These are phyloP conservation scores for Drosophila niveifrons DNA, from an alignment of 2,888 invertebrate genomes.

Conservation along the genomic window DNA sequence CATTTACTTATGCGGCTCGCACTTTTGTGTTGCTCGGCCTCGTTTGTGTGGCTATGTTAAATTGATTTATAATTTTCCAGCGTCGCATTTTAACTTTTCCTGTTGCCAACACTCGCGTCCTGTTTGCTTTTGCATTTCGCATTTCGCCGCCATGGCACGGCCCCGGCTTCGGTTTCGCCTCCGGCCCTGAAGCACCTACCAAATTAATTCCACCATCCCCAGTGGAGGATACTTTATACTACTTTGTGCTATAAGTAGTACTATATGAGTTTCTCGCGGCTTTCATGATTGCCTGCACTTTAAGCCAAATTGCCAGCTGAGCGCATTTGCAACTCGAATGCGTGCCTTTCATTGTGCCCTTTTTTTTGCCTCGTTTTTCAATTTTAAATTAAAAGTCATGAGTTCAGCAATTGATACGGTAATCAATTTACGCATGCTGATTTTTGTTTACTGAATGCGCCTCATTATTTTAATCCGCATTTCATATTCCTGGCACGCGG, in stretches of 20 bases:
- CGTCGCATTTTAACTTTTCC: conserved; percentile 75
- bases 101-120: conserved; percentile 60
- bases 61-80: conserved; percentile 78
- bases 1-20: conserved; percentile 72
- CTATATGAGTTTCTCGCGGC: conserved; percentile 32
- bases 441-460: conserved; percentile 40
- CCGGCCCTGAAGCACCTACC: background rate
- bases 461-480: conserved; percentile 39
- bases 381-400: conserved; percentile 75
- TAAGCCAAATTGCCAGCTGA: conserved; percentile 64
- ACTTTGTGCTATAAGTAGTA: conserved; percentile 18
- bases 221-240: conserved; percentile 22
- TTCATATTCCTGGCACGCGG: conserved; percentile 5
- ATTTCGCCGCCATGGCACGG: background rate
- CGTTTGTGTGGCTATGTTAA: conserved; percentile 61
- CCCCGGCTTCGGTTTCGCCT: too few species aligned
- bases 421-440: conserved; percentile 67
- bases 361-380: background rate
- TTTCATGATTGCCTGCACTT: conserved; percentile 49
- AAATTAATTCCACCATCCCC: conserved; percentile 46
- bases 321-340: conserved; percentile 37
- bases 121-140: conserved; percentile 48
- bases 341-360: conserved; percentile 24
- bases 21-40: conserved; percentile 55
- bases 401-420: conserved; percentile 73